A percentile compares a stretch with the other conserved stretches of the same genome.
phyloP scores from a whole-genome alignment of 2,113 vertebrate species.

The Nyctibius bracteatus region DNA sequence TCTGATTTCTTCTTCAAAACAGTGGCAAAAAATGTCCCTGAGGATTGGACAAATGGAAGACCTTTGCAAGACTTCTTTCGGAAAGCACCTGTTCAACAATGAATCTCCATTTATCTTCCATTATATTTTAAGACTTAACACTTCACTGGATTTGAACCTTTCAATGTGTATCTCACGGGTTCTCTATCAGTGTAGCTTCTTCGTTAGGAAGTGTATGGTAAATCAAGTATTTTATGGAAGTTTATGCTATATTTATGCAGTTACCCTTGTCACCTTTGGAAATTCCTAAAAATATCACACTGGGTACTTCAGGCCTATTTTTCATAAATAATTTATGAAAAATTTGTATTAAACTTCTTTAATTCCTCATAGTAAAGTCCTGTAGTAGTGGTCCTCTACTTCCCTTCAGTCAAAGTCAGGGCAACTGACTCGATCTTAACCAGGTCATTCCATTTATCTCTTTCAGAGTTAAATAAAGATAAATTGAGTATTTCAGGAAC shows the following conservation, averaged over 20 bases:
- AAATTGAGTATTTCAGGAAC: neutral
- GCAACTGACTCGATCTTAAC: neutral
- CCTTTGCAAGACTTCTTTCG: neutral
- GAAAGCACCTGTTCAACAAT: neutral
- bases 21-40: neutral
- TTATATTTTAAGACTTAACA: neutral
- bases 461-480: neutral
- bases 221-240: neutral
- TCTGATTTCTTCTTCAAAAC: neutral
- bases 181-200: neutral
- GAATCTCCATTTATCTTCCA: neutral
- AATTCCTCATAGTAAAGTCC: neutral
- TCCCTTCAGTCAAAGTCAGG: neutral
- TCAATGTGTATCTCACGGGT: fast-evolving
- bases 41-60: neutral
- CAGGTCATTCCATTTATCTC: neutral
- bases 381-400: neutral
- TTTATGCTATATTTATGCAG: neutral
- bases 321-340: neutral
- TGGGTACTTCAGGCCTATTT: neutral
- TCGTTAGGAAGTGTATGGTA: neutral
- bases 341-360: neutral
- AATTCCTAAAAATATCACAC: neutral
- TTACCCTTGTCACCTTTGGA: neutral
- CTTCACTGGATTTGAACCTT: neutral